phyloP scores from a whole-genome alignment of 2,797 vertebrate genomes.

The Pseudocheirus occidentalis region DNA sequence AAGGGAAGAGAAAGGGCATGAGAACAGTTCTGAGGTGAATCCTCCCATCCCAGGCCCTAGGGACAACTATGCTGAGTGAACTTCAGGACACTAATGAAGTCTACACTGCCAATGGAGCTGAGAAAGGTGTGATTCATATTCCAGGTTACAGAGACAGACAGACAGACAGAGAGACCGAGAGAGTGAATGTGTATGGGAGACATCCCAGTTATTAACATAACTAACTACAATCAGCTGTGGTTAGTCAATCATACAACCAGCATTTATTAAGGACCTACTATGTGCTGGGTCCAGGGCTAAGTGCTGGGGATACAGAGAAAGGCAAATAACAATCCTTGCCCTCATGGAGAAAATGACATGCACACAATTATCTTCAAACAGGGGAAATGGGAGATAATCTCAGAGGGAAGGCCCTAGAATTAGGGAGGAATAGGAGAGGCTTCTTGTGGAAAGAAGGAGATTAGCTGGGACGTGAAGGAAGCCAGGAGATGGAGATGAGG shows the following conservation, averaged over 20 bases:
- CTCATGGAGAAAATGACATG: neutral
- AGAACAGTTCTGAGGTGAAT: fast-evolving
- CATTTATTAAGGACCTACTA: neutral
- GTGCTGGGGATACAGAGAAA: neutral
- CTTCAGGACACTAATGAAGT: neutral
- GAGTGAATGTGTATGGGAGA: neutral
- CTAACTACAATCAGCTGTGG: neutral
- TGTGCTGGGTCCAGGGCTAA: neutral
- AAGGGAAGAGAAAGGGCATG: slow-evolving; percentile 44
- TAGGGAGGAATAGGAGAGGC: neutral
- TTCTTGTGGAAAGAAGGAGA: neutral
- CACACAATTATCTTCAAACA: neutral
- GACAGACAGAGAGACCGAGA: neutral
- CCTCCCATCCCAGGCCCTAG: neutral
- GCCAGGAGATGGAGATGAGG: neutral
- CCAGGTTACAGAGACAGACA: neutral
- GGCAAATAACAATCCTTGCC: neutral
- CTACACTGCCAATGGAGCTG: neutral
- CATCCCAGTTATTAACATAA: neutral
- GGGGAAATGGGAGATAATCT: neutral
- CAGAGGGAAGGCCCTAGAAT: neutral
- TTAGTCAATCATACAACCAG: neutral
- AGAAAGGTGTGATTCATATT: neutral
- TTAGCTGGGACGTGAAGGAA: neutral
- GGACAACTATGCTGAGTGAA: fast-evolving